Conservation (phyloP, 2,888 invertebrate species). For the Caenorhabditis sp. region DNA sequence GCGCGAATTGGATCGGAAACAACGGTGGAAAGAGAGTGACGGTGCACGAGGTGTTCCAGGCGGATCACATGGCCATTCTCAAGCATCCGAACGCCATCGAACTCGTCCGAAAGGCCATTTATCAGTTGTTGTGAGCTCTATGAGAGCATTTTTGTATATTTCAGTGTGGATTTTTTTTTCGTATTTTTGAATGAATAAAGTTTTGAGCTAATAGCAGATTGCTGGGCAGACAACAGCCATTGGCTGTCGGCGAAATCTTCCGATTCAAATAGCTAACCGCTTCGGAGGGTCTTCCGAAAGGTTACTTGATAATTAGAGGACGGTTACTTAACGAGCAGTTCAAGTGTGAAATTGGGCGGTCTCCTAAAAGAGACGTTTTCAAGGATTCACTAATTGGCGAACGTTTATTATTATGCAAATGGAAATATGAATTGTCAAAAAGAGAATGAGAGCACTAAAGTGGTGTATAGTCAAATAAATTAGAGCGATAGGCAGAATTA, state of each 20-base stretch:
- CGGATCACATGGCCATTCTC: conserved; percentile 77
- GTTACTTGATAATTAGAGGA: conserved; percentile 6
- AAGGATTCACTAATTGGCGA: background rate
- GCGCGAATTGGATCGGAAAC: conserved; percentile 39
- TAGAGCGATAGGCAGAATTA: no score
- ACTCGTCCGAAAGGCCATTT: conserved; percentile 70
- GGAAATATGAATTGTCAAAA: no score
- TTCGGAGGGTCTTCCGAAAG: background rate
- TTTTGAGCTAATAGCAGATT: no score
- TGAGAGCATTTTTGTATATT: background rate
- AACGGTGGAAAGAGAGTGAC: conserved; percentile 59
- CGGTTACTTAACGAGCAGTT: conserved; percentile 15
- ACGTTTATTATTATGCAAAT: conserved; percentile 22
- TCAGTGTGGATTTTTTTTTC: background rate
- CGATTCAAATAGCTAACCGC: no score
- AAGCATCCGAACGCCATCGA: conserved; percentile 70
- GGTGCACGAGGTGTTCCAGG: conserved; percentile 67
- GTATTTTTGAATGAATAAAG: background rate
- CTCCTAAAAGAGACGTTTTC: background rate
- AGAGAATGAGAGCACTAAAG: conserved; percentile 4
- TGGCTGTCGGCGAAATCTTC: no score
- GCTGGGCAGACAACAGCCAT: no score
- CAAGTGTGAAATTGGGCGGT: conserved; percentile 42
- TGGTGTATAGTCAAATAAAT: background rate
- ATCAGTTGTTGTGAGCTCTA: conserved; percentile 47